Base-by-base conservation (phyloP, 2,113 vertebrate species). In the Lepidiolamprologus cunningtoni region DNA sequence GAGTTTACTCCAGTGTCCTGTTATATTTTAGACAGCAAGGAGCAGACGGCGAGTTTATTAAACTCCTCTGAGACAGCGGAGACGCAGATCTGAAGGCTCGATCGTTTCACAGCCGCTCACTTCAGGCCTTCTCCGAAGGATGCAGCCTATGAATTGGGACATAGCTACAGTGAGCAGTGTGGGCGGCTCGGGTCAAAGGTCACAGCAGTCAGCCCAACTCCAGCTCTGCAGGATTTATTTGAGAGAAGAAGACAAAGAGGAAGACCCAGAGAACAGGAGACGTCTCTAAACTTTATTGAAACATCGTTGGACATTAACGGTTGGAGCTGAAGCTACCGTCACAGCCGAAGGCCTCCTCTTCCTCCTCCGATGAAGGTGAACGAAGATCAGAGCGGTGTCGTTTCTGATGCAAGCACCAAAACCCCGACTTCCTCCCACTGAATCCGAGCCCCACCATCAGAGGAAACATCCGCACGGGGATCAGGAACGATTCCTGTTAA, bases 141-240 rank as follows among this genome's bases (percentile, higher is more conserved):
- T 5, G 55, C 55, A 57, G 58, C 58, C 28, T 63, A 33, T 63
- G 58, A 63, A 11, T 63, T 11, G 58, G 58, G 58, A 63, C 58
- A 3, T 11, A 63, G 9, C 16, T 19, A 33, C 73, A 86, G 73
- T 84, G 84, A 83, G 80, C 81, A 85, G 86, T 42, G 42, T 23
- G 28, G 45, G 55, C 17, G 68, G 82, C 9, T 42, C 40, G 13
- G 79, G 79, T 90, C 80, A 89, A 79, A 82, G 76, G 78, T 88
- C 45, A 78, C 42, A 31, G 54, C 23, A 52, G 76, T 28, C 86
- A 57, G 63, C 63, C 53, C 19, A 4, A 10, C 12, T 37, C 2
- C 82, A 31, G 16, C 33, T 42, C 82, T 42, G 37, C 66, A 42
- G 66, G n/a, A 71, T 23, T 9, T 71, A 71, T 71, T 71, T 42